These are phyloP conservation scores for Crypturellus tataupa DNA, from an alignment of 2,797 vertebrate species.

Conservation along the genomic window DNA sequence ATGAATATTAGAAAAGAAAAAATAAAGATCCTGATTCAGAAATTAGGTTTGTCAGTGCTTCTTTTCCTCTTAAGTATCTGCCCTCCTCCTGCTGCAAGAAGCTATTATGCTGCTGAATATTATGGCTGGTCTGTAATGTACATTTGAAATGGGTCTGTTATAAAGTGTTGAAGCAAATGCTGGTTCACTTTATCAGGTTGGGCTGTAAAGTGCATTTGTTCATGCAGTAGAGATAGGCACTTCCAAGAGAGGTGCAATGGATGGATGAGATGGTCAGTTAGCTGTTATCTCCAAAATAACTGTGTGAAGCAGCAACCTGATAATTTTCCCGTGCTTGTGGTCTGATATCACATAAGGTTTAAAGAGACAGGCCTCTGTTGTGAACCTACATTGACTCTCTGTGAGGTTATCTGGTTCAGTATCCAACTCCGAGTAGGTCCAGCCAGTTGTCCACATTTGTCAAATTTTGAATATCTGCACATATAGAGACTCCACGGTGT, in stretches of 20 bases:
- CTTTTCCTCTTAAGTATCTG: background rate
- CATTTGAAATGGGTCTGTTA: background rate
- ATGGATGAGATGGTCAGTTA: background rate
- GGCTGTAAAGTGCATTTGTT: background rate
- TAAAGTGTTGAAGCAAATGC: background rate
- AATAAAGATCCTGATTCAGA: background rate
- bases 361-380: background rate
- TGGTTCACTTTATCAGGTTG: background rate
- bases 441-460: background rate
- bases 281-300: background rate
- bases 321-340: background rate
- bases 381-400: background rate
- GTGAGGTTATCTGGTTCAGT: background rate
- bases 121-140: background rate
- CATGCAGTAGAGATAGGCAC: background rate
- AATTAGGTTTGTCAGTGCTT: background rate
- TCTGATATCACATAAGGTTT: background rate
- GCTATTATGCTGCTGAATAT: background rate
- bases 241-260: background rate
- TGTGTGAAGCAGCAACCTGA: background rate
- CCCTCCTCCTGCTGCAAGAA: background rate
- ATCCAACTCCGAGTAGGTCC: background rate
- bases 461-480: background rate
- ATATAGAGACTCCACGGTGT: background rate
- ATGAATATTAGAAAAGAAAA: slow-evolving; percentile 21